Base-by-base conservation (phyloP, 2,888 invertebrate species). In the Nineta flava region DNA sequence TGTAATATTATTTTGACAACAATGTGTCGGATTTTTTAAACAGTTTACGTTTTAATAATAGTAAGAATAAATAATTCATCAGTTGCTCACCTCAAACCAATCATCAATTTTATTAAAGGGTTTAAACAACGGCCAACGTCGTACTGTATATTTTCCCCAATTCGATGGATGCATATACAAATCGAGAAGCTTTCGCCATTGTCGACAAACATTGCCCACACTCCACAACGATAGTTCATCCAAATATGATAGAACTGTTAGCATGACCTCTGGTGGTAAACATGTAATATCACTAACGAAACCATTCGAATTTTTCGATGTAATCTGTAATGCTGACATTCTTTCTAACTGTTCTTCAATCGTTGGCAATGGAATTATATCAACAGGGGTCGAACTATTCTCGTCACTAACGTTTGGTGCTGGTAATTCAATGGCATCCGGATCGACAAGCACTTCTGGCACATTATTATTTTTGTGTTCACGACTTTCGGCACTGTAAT, bases 141-240 rank as follows among this genome's bases (percentile, higher is more conserved):
- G 71, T 57, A 76, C 74, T 0, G 85, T 79, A 64, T 83, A 87
- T 54, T 73, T 74, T 55, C 80, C 77, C 94, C 94, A 95, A 62
- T 84, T 80, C 44, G 81, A 75, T 49, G 81, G 77, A 1, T 84
- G 76, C 52, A 86, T 80, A 57, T 88, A 83, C 54, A 84, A 81
- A 50, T 81, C 77, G 49, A 94, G 72, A 32, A 94, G 77, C 41
- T 83, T 78, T 55, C 79, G 74, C 93, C 93, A 94, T 54, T 90
- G 79, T 54, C 76, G 73, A 63, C 91, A 92, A 31, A 92, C 93
- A 62, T 85, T 83, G 38, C 87, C 84, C 51, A 86, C 87, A 60
- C 85, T 86, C 80, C 91, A 87, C 58, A 94, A 71, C 1, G 93
- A 92, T 61, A 94, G 77, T 67, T 94, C 93, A 63, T 95, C 94